Evolutionary conservation across 2,113 vertebrate species (phyloP), one percentile per base, ranked within the genome.

Genomic region (Catharus fuscescens): DNA sequence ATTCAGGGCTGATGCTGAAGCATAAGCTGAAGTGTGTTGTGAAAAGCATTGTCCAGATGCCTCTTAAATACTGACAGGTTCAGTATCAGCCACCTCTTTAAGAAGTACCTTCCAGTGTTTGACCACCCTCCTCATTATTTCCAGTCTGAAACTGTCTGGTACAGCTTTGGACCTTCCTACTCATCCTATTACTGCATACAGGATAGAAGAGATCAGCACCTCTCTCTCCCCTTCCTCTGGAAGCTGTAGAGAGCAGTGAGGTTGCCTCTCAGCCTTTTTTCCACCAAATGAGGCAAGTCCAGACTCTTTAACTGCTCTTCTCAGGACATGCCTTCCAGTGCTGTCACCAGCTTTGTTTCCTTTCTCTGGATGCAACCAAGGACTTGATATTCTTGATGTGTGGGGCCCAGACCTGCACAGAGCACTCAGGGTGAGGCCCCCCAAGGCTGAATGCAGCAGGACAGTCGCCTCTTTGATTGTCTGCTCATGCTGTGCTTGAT

Each of bases 401-500:
- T 12, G 8, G 18, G 3, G 6, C 34, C 16, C 38, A 87, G 56
- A 83, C 4, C 17, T 31, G 31, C n/a, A 31, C 18, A 6, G 1
- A 32, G 18, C 28, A 34, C 50, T 20, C 3, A 28, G 23, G 18
- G 9, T 32, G n/a, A 53, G 31, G 21, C 24, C 0, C 28, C 32
- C 5, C 25, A 36, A 18, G 6, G 20, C 26, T n/a, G 26, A 29
- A 24, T 11, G 26, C 34, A 54, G 31, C 0, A 0, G 14, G 9
- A n/a, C 29, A 11, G 44, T 48, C 52, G 29, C 14, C 8, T 21
- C 23, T n/a, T 13, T 7, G 4, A 14, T 13, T 7, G 4, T 24
- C 36, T 64, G 56, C 15, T 44, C 1, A 0, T 45, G 38, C 36
- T 57, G 60, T 23, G 18, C 15, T 32, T 28, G 52, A 3, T 56